phyloP scores from a whole-genome alignment of 1,140 invertebrate genomes.

The Saccostrea cuccullata region DNA sequence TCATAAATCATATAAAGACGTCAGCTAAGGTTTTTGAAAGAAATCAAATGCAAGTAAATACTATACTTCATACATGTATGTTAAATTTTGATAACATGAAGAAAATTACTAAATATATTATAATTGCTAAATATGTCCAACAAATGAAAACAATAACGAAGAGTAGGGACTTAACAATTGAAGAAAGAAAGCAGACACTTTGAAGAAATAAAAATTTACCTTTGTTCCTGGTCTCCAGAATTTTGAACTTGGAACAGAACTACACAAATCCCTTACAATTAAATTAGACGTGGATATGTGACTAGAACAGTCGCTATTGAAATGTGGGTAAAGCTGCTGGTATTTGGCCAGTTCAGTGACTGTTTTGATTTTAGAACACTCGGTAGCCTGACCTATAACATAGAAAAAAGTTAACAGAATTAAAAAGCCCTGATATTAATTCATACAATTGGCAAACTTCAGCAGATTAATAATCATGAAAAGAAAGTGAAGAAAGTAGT shows the following conservation, averaged over 20 bases:
- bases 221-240: not conserved
- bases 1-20: too few relatives aligned
- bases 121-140: too few relatives aligned
- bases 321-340: not conserved
- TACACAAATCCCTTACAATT: not conserved
- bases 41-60: too few relatives aligned
- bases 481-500: not conserved
- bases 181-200: too few relatives aligned
- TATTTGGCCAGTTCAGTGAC: not conserved
- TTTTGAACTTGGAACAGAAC: not conserved
- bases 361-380: not conserved
- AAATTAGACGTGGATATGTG: not conserved
- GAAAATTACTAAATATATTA: too few relatives aligned
- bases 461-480: not conserved
- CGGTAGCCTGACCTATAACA: not conserved
- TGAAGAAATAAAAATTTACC: not conserved
- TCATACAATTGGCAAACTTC: not conserved
- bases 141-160: too few relatives aligned
- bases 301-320: not conserved
- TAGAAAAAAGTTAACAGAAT: not conserved
- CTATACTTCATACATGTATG: too few relatives aligned
- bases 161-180: too few relatives aligned
- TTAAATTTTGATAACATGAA: too few relatives aligned
- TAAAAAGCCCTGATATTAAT: not conserved
- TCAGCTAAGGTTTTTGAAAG: too few relatives aligned